Evolutionary conservation across 92 coral and sea anemone genomes (phyloP), one percentile per base, ranked within the genome.

Genomic region (Porites divaricata): DNA sequence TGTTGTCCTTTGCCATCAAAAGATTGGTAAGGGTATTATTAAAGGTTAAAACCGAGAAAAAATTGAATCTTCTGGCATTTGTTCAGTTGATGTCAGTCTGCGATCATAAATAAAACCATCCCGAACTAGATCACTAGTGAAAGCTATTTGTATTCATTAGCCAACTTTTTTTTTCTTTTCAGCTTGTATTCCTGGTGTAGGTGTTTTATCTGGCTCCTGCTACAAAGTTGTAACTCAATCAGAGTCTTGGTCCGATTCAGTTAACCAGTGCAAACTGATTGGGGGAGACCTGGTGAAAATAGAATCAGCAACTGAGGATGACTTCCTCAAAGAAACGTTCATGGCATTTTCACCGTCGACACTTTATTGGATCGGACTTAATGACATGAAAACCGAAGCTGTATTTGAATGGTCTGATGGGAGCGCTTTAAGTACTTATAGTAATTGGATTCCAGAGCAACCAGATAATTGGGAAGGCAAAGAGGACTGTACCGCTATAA

Each of bases 381-480:
- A 83, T 64, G 87, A 83, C 68, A n/a, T 75, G 69, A 73, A 63
- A 63, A 83, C 57, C 41, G 64, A 82, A 82, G 86, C 81, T 41
- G 65, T 59, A 7, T 83, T 74, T 83, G 63, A 83, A 63, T 83
- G 87, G 87, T 83, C 87, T n/a, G 87, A 83, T 45, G 68, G 67
- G 19, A 58, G 63, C 63, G 10, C 63, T 58, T 58, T 58, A 58
- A 58, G 14, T 58, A 15, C 3, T 15, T 58, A 58, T 15, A 58
- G 3, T 2, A 6, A 58, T 10, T 58, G 63, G 63, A 6, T 58
- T 0, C 16, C 16, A 4, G 3, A 15, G 2, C 10, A 58, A 2
- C 63, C 63, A 58, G 4, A 58, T 19, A 58, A 58, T 19, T 58
- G 9, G 9, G 2, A 19, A 9, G 63, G 63, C 63, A 9, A 10